These are phyloP conservation scores for Serilophus lunatus DNA, from an alignment of 2,113 vertebrate species.

Conservation along the genomic window DNA sequence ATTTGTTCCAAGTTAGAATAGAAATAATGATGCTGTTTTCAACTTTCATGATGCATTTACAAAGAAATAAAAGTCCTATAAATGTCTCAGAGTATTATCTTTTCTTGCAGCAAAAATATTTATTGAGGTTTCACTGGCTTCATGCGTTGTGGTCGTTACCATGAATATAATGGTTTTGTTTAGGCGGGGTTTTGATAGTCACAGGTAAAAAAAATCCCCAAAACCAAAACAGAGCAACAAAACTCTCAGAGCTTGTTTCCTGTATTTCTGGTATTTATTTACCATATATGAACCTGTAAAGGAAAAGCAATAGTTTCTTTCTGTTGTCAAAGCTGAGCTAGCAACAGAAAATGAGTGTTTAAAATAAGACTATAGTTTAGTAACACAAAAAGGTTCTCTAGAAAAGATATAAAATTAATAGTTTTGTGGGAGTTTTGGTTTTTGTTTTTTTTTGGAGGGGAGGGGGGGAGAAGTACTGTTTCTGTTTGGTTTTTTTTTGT, in stretches of 20 bases:
- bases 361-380: not conserved
- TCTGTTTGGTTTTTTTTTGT: not conserved
- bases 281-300: not conserved
- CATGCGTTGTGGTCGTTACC: not conserved
- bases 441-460: not conserved
- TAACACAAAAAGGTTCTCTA: not conserved
- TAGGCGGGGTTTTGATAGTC: not conserved
- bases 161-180: not conserved
- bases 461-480: not conserved
- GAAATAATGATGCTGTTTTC: not conserved
- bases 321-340: not conserved
- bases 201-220: not conserved
- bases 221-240: not conserved
- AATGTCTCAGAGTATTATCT: not conserved
- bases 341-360: not conserved
- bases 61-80: not conserved
- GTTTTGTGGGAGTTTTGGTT: not conserved
- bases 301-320: not conserved
- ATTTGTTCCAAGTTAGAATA: not conserved
- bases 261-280: not conserved
- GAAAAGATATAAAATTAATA: not conserved
- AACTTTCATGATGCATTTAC: not conserved
- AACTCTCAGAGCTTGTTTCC: not conserved
- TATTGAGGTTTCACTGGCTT: not conserved
- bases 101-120: conserved; percentile 15